Evolutionary conservation across 2,888 invertebrate species (phyloP), one percentile per base, ranked within the genome.

Genomic region (Brachyptera risi): DNA sequence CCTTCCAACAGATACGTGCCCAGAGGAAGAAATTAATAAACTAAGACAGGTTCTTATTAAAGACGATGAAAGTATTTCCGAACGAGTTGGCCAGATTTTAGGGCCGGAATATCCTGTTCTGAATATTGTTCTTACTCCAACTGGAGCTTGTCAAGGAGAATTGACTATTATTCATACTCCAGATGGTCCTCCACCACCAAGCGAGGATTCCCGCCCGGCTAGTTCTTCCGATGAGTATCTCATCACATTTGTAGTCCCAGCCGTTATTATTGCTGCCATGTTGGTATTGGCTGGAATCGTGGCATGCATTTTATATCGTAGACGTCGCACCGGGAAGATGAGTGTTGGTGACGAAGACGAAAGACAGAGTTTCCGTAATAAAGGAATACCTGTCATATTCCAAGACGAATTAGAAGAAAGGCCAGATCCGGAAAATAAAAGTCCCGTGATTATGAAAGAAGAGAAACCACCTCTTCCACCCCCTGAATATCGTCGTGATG

Each of bases 351-450:
- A 85, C 27, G 89, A 91, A 70, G 91, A 92, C 70, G 91, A 91
- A 68, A 81, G 90, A 17, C 87, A 88, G 72, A 88, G 62, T 40
- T 75, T 73, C 66, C 73, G 78, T 59, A 76, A 74, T 65, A 79
- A 79, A 69, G 82, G 82, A 56, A 94, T 96, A 70, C 97, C 98
- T 0, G 95, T 97, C 38, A 97, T 98, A 71, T 96, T 97, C 77
- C 92, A 92, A 75, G 96, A 98, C 74, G 98, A 98, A 74, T 80
- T 97, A 44, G 96, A 96, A 69, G 96, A 96, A 71, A 89, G 94
- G 69, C 92, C 90, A 0, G 91, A 91, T 74, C 87, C 91, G 19
- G 89, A 88, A 24, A 92, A 92, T 73, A 92, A 95, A 77, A 88
- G 91, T 66, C 96, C 96, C 3, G 90, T 96, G 59, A 95, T 97